A percentile compares a stretch with the other conserved stretches of the same genome.
These are phyloP conservation scores for Drosophila serrata DNA, from an alignment of 1,140 invertebrate genomes.

Conservation along the genomic window DNA sequence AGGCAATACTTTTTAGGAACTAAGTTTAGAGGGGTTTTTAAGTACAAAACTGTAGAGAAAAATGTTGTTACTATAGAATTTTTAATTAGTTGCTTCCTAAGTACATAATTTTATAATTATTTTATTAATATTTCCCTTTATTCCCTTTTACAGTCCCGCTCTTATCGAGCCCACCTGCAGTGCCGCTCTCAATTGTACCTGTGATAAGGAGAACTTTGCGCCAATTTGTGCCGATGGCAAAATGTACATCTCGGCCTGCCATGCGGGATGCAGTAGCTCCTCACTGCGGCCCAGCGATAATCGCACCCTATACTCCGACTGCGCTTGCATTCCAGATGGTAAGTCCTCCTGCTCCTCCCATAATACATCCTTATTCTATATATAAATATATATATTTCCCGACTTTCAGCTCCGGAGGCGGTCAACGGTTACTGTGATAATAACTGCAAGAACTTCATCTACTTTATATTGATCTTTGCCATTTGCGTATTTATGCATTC, in stretches of 20 bases:
- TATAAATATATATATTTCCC: not conserved
- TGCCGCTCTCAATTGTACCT: slow-evolving; percentile 88
- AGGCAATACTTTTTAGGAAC: too few relatives aligned
- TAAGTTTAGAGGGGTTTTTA: too few relatives aligned
- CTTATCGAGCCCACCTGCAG: slow-evolving; percentile 88
- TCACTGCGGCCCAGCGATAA: slow-evolving; percentile 79
- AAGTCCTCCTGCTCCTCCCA: not conserved
- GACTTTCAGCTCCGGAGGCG: slow-evolving; percentile 80
- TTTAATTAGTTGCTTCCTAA: not conserved
- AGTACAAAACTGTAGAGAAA: too few relatives aligned
- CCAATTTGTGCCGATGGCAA: slow-evolving; percentile 93
- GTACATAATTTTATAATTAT: not conserved
- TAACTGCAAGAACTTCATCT: slow-evolving; percentile 92
- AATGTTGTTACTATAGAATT: too few relatives aligned
- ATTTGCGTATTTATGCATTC: slow-evolving; percentile 96
- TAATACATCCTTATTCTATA: not conserved
- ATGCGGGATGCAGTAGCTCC: slow-evolving; percentile 92
- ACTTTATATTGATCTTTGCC: slow-evolving; percentile 94
- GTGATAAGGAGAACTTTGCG: slow-evolving; percentile 91
- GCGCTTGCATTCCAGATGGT: slow-evolving; percentile 89
- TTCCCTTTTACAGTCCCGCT: slow-evolving; percentile 51
- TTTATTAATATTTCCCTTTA: too few relatives aligned
- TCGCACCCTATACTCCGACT: slow-evolving; percentile 91
- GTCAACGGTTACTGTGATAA: slow-evolving; percentile 91
- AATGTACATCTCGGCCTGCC: slow-evolving; percentile 95